phyloP scores from a whole-genome alignment of 64 coral and sea anemone genomes.

The Actinia tenebrosa region DNA sequence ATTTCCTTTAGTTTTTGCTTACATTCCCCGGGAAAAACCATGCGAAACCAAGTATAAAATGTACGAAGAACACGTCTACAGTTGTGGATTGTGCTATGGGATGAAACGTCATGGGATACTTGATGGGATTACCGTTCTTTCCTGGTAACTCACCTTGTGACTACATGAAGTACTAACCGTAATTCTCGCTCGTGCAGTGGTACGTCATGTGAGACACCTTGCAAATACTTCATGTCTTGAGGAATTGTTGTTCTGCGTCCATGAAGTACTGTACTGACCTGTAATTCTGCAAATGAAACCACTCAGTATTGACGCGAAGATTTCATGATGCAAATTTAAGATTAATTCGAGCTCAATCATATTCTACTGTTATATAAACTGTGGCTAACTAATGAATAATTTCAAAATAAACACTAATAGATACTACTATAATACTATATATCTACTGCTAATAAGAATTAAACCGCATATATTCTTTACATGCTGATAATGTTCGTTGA shows the following conservation, averaged over 20 bases:
- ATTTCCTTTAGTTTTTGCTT: background rate
- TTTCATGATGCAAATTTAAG: background rate
- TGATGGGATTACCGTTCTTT: background rate
- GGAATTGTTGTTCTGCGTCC: background rate
- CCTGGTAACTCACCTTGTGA: background rate
- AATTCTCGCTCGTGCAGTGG: background rate
- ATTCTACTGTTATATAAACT: background rate
- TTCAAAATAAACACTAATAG: no score
- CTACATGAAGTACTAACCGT: background rate
- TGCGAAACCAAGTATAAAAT: background rate
- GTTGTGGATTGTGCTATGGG: background rate
- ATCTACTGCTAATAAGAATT: no score
- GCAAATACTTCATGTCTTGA: background rate
- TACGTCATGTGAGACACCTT: background rate
- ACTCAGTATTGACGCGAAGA: background rate
- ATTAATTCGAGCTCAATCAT: background rate
- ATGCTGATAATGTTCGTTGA: no score
- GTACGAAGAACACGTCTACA: background rate
- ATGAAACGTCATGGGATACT: conserved; percentile 1
- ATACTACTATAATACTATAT: no score
- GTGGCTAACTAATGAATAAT: no score
- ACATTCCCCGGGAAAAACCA: background rate
- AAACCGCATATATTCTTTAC: no score
- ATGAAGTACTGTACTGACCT: conserved; percentile 1
- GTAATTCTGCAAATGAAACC: background rate